Evolutionary conservation across 2,888 invertebrate genomes (phyloP), one percentile per base, ranked within the genome.

Genomic region (Troides aeacus): DNA sequence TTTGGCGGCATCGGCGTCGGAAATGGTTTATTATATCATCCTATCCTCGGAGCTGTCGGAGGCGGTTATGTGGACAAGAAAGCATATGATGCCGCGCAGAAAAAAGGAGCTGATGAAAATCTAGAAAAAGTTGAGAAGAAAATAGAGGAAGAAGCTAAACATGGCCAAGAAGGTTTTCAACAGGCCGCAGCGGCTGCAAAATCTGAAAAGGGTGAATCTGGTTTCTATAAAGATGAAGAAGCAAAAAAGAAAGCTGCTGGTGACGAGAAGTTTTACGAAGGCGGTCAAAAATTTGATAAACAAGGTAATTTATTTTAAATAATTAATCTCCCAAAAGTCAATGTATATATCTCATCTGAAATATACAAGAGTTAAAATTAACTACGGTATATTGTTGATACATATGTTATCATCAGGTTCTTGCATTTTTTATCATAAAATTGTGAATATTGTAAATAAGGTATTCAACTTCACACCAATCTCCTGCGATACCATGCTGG

Each of bases 261-360:
- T 70, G 94, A 94, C 76, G 94, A 94, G 72, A 94, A 94, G 75
- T 88, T 83, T 71, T 94, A 94, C 74, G 90, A 93, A 79, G 94
- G 94, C 56, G 93, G 88, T 56, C 93, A 94, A 75, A 93, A 94
- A 71, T 84, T 92, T 70, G 93, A 94, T 75, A 93, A 94, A 79
- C 89, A 94, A 75, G 94, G 94, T 94, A 85, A 73, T 60, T 56
- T 12, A 46, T 15, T 46, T 46, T 12, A 12, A 15, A 15, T 46
- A 15, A 12, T 46, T 46, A 46, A 46, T 15, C 46, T 2, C 46
- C 2, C 2, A 46, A 12, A 46, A 46, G 1, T 46, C 12, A 46
- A 4, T 17, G 12, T 46, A 15, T 15, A 46, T 15, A 46, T 15
- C 15, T 46, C 2, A 39, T 46, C 2, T 15, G 2, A 15, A 46